A percentile compares a stretch with the other conserved stretches of the same genome.
Evolutionary conservation across 2,797 vertebrate genomes (phyloP).

Genomic region (Anisognathus igniventris): DNA sequence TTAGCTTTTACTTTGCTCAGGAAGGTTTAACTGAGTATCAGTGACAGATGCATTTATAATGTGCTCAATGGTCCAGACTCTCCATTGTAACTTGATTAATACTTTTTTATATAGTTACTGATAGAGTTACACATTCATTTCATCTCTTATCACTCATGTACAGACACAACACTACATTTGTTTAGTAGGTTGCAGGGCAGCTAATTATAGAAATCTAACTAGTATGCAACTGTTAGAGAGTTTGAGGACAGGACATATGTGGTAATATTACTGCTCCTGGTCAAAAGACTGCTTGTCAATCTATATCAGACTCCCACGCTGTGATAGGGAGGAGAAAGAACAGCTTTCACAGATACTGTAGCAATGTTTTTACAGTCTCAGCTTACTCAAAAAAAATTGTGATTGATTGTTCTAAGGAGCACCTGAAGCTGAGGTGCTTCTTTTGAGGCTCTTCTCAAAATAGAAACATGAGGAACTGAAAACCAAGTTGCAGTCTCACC

Average conservation of each 20-base stretch:
- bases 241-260: background rate
- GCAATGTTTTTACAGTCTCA: background rate
- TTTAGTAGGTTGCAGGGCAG: slow-evolving; percentile 32
- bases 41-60: background rate
- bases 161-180: slow-evolving; percentile 1
- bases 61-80: background rate
- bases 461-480: background rate
- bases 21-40: background rate
- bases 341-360: background rate
- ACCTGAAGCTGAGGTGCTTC: background rate
- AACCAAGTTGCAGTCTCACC: background rate
- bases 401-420: background rate
- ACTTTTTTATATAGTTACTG: background rate
- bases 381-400: background rate
- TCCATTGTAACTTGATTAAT: background rate
- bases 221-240: background rate
- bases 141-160: background rate
- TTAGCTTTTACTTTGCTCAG: background rate
- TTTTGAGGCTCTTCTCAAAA: background rate
- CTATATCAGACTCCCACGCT: background rate
- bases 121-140: background rate
- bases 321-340: background rate
- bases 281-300: slow-evolving; percentile 1
- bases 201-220: slow-evolving; percentile 27
- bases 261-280: background rate